phyloP scores from a whole-genome alignment of 1,140 invertebrate genomes.

The Acromyrmex charruanus region DNA sequence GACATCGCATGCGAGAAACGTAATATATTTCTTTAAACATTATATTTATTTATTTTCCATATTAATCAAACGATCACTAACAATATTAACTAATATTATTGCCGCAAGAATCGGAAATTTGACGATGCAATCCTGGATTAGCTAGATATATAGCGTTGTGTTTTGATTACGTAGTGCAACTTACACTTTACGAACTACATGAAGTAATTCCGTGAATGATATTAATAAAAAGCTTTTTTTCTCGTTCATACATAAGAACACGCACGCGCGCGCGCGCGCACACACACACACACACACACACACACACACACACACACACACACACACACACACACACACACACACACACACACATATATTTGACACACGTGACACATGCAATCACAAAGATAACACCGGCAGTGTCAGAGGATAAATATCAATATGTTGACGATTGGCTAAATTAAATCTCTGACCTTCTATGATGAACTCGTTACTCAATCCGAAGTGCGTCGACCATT shows the following conservation, averaged over 20 bases:
- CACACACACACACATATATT: neutral
- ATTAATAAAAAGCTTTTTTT: neutral
- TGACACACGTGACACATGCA: conserved; percentile 13
- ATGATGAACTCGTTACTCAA: conserved; percentile 50
- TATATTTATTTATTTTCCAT: neutral
- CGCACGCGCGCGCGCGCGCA: no score
- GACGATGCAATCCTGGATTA: neutral
- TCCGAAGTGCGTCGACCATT: conserved; percentile 25
- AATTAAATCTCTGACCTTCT: conserved; percentile 56
- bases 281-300: no score
- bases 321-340: no score
- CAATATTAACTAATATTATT: neutral
- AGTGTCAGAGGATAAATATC: conserved; percentile 38
- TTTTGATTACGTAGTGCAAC: neutral
- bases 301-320: no score
- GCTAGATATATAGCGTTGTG: neutral
- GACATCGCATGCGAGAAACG: neutral
- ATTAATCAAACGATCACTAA: neutral
- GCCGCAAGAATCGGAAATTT: no score
- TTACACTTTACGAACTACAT: no score
- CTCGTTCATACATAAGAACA: neutral
- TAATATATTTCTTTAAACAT: neutral
- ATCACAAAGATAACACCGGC: conserved; percentile 24
- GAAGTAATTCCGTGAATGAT: neutral
- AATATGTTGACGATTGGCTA: conserved; percentile 55